Evolutionary conservation across 2,113 vertebrate species (phyloP).

Genomic region (Neotoma lepida): DNA sequence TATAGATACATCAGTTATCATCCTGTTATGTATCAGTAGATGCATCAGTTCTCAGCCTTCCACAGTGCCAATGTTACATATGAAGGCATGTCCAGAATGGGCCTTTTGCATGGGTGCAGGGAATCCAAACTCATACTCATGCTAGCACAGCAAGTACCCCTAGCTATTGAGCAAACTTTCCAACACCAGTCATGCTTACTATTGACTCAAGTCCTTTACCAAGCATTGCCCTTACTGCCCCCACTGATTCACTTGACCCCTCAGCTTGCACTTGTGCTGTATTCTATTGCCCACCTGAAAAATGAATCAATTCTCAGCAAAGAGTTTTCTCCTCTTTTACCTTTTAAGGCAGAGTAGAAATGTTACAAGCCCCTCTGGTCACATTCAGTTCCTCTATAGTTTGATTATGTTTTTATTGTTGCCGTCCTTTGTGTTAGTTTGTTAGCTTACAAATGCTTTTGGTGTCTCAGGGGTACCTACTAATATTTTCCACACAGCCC

Average conservation of each 20-base stretch:
- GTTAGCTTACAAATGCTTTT: background rate
- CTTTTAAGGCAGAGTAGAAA: background rate
- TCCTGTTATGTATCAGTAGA: background rate
- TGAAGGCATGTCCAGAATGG: background rate
- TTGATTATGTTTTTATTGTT: background rate
- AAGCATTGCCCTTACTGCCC: background rate
- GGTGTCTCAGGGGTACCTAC: background rate
- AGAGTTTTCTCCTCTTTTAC: background rate
- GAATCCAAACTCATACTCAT: background rate
- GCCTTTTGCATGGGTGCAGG: background rate
- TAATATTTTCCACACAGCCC: background rate
- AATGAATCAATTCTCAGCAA: background rate
- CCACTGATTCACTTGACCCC: too few species aligned
- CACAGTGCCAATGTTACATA: background rate
- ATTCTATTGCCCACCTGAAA: background rate
- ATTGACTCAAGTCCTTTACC: background rate
- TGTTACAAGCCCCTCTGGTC: background rate
- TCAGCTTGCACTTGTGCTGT: background rate
- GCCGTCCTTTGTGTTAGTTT: background rate
- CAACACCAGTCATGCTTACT: fast-evolving
- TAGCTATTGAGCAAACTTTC: background rate
- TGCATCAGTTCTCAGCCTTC: background rate
- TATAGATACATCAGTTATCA: too few species aligned
- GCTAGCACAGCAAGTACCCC: too few species aligned
- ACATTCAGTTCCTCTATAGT: background rate